phyloP scores from a whole-genome alignment of 2,113 vertebrate species.

The Salvelinus alpinus region DNA sequence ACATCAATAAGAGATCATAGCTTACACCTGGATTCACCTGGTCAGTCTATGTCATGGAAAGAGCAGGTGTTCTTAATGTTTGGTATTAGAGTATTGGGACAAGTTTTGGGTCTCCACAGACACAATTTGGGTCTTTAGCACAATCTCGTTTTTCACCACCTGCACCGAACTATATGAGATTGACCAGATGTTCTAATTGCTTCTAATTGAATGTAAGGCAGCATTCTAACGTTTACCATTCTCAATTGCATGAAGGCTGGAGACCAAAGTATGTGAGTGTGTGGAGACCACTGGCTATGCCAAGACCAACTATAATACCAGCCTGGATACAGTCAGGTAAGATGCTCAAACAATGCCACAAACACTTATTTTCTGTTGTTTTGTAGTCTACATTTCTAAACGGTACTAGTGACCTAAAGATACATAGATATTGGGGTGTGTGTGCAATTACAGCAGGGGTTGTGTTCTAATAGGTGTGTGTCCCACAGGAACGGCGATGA shows the following conservation, averaged over 20 bases:
- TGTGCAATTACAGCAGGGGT: neutral
- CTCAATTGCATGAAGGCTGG: neutral
- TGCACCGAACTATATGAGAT: too few species aligned
- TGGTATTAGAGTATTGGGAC: too few species aligned
- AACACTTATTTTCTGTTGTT: neutral
- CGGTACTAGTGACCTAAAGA: neutral
- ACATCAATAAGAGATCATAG: too few species aligned
- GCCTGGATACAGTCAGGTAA: conserved; percentile 40
- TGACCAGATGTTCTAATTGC: neutral
- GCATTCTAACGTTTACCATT: neutral
- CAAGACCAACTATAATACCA: neutral
- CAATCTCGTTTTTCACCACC: too few species aligned
- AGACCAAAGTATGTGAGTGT: neutral
- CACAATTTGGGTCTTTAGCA: too few species aligned
- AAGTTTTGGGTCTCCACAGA: too few species aligned
- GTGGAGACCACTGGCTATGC: neutral
- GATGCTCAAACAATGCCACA: neutral
- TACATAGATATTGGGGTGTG: neutral
- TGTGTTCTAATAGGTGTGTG: neutral
- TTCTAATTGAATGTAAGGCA: neutral
- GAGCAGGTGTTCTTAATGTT: too few species aligned
- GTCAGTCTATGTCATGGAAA: too few species aligned
- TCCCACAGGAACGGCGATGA: conserved; percentile 52
- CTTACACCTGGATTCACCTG: too few species aligned
- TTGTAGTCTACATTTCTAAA: neutral